These are phyloP conservation scores for Ariolimax columbianus DNA, from an alignment of 2,888 invertebrate genomes.

Conservation along the genomic window DNA sequence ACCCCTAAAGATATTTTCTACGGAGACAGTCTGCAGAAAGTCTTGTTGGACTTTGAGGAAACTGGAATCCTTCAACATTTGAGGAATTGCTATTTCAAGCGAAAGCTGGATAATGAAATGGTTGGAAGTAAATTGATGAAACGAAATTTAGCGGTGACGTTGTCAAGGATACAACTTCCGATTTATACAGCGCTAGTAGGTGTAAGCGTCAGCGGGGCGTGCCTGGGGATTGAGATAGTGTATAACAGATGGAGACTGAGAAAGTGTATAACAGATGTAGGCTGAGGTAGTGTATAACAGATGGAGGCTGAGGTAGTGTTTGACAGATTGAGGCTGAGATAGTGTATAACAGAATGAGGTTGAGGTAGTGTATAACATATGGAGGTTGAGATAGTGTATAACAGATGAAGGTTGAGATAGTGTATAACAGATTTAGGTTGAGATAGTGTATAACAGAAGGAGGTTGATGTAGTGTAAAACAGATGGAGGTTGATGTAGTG, in stretches of 20 bases:
- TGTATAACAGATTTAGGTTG: too few species aligned
- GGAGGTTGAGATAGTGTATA: too few species aligned
- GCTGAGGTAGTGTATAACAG: too few species aligned
- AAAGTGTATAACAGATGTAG: too few species aligned
- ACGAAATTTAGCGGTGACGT: background rate
- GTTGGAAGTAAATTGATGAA: background rate
- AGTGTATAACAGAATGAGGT: too few species aligned
- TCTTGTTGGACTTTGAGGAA: background rate
- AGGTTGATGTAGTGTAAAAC: too few species aligned
- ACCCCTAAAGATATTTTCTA: background rate
- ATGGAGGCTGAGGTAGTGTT: too few species aligned
- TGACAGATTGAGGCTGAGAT: too few species aligned
- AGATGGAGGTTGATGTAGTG: too few species aligned
- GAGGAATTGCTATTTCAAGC: background rate
- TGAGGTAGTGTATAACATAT: too few species aligned
- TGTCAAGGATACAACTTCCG: background rate
- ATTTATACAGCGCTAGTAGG: background rate
- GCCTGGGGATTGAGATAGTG: background rate
- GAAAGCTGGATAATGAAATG: background rate
- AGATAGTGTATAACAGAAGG: too few species aligned
- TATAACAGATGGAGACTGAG: background rate
- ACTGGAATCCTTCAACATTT: background rate
- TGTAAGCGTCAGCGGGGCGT: background rate
- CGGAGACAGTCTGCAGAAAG: background rate
- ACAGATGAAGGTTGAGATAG: too few species aligned